Evolutionary conservation across 2,888 invertebrate genomes (phyloP).

Genomic region (Lepetodrilus schrolli): DNA sequence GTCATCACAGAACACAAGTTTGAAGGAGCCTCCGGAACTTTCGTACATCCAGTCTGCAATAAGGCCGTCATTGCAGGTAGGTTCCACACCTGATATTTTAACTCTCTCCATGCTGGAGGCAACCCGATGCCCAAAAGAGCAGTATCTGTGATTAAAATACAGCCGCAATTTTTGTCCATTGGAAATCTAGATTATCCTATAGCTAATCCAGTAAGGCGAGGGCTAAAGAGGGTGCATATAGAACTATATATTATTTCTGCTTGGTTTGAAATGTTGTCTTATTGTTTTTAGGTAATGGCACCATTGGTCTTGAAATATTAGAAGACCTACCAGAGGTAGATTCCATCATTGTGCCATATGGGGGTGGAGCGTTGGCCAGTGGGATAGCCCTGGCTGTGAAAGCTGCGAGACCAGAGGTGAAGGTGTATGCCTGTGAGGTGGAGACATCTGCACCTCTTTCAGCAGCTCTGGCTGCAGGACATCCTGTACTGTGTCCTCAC

Average conservation of each 20-base stretch:
- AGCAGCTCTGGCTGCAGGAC: constrained; percentile 56
- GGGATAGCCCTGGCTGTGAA: constrained; percentile 68
- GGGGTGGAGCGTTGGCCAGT: constrained; percentile 69
- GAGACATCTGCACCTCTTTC: constrained; percentile 67
- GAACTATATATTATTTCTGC: too few species aligned
- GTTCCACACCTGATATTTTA: too few species aligned
- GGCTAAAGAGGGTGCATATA: too few species aligned
- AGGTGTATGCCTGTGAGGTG: constrained; percentile 67
- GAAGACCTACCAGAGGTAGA: constrained; percentile 71
- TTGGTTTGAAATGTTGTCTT: too few species aligned
- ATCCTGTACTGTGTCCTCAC: constrained; percentile 55
- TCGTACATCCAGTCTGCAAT: constrained; percentile 70
- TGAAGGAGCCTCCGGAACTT: constrained; percentile 57
- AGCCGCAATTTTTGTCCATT: too few species aligned
- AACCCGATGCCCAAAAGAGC: too few species aligned
- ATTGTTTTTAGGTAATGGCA: constrained; percentile 72
- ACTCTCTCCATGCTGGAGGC: too few species aligned
- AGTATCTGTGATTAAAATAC: too few species aligned
- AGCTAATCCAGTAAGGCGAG: too few species aligned
- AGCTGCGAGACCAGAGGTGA: constrained; percentile 50
- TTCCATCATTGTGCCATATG: constrained; percentile 69
- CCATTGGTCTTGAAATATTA: constrained; percentile 70
- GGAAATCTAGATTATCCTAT: too few species aligned
- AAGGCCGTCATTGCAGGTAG: constrained; percentile 68
- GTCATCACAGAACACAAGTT: constrained; percentile 54